Evolutionary conservation across 2,888 invertebrate genomes (phyloP), one percentile per base, ranked within the genome.

Genomic region (Spicauda simplicius): DNA sequence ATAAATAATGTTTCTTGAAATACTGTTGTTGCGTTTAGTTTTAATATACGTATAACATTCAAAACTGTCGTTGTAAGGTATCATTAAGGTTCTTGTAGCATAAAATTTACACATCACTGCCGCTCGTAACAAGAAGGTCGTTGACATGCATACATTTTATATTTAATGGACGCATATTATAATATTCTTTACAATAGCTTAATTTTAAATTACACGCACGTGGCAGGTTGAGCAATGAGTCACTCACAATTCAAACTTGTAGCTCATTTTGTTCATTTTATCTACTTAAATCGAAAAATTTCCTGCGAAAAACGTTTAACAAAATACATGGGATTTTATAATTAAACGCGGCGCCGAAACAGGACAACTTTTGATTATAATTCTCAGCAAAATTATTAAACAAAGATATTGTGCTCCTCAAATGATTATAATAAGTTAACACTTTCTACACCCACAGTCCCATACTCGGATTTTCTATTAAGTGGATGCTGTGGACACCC

Each of bases 41-140:
- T 25, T 25, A 25, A 25, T 25, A 25, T 25, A 25, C 25, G 5
- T 25, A 25, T 25, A 25, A 37, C 37, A 37, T 37, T 0, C 37
- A 37, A 11, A 4, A 37, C 33, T 41, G 14, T 41, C 14, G 5
- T 45, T n/a, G n/a, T n/a, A 45, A 45, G 45, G 2, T 45, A 45
- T n/a, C 5, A 45, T n/a, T 45, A 6, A n/a, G 6, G 7, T 45
- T 0, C 45, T 3, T n/a, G n/a, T 45, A 45, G n/a, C n/a, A 6
- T 45, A 45, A 0, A n/a, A 45, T 45, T 14, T n/a, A n/a, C 58
- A 59, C 53, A 12, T 45, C 65, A 53, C 37, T 19, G 53, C 59
- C 18, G 19, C 53, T 54, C 59, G 45, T n/a, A 53, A 61, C 65
- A 45, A 53, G 65, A 65, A 48, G 65, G 65, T 65, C 59, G 59